Evolutionary conservation across 2,797 vertebrate species (phyloP).

Genomic region (Lates japonicus): DNA sequence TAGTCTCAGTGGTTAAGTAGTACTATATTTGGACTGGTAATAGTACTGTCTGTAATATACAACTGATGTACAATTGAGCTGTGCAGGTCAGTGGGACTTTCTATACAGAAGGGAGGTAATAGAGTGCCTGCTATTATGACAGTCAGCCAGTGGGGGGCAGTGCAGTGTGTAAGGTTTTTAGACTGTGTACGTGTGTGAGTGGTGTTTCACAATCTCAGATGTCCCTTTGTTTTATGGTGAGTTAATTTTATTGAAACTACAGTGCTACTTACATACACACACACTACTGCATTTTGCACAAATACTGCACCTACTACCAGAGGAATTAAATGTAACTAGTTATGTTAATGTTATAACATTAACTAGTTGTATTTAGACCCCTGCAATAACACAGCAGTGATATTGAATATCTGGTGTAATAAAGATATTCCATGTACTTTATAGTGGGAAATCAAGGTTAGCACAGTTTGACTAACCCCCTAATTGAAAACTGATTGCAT

Average conservation of each 20-base stretch:
- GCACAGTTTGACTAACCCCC: slow-evolving; percentile 64
- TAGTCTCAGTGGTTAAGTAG: background rate
- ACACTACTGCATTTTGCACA: background rate
- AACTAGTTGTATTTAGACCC: background rate
- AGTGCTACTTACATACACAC: slow-evolving; percentile 1
- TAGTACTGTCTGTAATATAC: background rate
- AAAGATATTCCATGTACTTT: slow-evolving; percentile 27
- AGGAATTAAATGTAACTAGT: background rate
- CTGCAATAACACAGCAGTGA: slow-evolving; percentile 32
- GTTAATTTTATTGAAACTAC: slow-evolving; percentile 29
- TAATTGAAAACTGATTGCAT: slow-evolving; percentile 77
- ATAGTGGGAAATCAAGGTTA: slow-evolving; percentile 56
- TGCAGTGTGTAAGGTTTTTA: slow-evolving; percentile 70
- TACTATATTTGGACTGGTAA: background rate
- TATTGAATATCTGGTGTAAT: slow-evolving; percentile 9
- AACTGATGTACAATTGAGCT: background rate
- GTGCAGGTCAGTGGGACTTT: background rate
- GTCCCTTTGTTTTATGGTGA: slow-evolving; percentile 19
- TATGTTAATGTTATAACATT: background rate
- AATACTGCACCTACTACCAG: background rate
- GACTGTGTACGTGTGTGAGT: slow-evolving; percentile 1
- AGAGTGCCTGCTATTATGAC: slow-evolving; percentile 25
- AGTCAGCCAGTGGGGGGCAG: slow-evolving; percentile 59
- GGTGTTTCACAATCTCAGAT: slow-evolving; percentile 20
- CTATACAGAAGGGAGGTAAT: background rate